These are phyloP conservation scores for Mimumesa dahlbomi DNA, from an alignment of 2,888 invertebrate genomes.

Conservation along the genomic window DNA sequence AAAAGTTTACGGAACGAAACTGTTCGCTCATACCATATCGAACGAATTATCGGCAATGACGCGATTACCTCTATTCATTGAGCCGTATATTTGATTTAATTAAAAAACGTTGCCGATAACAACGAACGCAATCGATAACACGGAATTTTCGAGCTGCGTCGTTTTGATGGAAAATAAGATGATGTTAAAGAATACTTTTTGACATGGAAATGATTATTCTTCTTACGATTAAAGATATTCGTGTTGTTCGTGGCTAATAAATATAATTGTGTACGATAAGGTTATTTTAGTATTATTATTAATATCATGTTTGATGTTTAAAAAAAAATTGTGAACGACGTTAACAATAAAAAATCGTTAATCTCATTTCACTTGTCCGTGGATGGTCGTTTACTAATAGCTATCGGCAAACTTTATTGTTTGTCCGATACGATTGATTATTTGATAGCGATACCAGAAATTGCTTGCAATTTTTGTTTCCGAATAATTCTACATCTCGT, in stretches of 20 bases:
- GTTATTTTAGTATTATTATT: too few relatives aligned
- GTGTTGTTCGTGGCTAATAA: too few relatives aligned
- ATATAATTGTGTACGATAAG: too few relatives aligned
- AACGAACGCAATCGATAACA: neutral
- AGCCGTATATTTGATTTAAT: conserved; percentile 34
- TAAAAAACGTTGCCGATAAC: conserved; percentile 26
- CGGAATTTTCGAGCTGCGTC: conserved; percentile 13
- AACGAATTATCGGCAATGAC: conserved; percentile 36
- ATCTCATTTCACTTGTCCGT: neutral
- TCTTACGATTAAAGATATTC: too few relatives aligned
- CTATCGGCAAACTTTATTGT: neutral
- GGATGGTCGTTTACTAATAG: neutral
- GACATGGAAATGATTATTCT: too few relatives aligned
- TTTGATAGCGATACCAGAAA: conserved; percentile 11
- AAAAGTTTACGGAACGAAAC: conserved; percentile 33
- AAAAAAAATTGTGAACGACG: neutral
- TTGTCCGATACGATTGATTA: neutral
- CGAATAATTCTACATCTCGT: neutral
- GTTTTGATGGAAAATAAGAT: too few relatives aligned
- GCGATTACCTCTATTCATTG: conserved; percentile 41
- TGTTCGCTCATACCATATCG: conserved; percentile 9
- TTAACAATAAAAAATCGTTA: neutral
- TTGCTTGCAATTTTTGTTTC: conserved; percentile 8
- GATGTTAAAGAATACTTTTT: too few relatives aligned
- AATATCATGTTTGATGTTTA: conserved; percentile 1